Evolutionary conservation across 1,140 invertebrate genomes (phyloP).

Genomic region (Trachymyrmex cornetzi): DNA sequence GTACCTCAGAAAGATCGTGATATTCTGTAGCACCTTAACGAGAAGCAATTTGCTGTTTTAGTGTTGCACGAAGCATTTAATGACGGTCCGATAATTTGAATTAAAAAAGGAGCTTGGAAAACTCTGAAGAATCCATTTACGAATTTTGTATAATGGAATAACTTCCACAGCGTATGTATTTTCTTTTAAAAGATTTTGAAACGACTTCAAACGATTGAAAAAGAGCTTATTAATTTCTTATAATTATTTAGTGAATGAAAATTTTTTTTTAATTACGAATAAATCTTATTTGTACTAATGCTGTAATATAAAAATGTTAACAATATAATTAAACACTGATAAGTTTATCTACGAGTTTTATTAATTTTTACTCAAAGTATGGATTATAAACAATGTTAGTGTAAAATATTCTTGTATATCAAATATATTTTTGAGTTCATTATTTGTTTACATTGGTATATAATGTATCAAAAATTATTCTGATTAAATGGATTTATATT

Average conservation of each 20-base stretch:
- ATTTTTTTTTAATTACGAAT: neutral
- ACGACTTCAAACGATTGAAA: neutral
- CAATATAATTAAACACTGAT: neutral
- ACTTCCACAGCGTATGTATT: neutral
- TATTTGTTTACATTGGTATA: neutral
- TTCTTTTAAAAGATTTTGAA: neutral
- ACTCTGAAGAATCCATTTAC: neutral
- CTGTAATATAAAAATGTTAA: neutral
- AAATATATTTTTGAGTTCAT: neutral
- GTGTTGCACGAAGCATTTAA: neutral
- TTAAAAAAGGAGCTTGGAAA: neutral
- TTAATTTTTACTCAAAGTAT: neutral
- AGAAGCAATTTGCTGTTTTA: slow-evolving; percentile 22
- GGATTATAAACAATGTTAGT: neutral
- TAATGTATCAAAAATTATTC: neutral
- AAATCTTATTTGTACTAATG: neutral
- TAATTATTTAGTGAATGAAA: neutral
- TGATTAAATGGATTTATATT: neutral
- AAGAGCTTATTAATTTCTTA: neutral
- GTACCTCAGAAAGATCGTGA: neutral
- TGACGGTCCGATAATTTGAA: neutral
- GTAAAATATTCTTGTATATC: neutral
- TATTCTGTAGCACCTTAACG: neutral
- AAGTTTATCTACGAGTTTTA: neutral
- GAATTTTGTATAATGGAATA: neutral